phyloP scores from a whole-genome alignment of 2,888 invertebrate species.

The Caenorhabditis sp. region DNA sequence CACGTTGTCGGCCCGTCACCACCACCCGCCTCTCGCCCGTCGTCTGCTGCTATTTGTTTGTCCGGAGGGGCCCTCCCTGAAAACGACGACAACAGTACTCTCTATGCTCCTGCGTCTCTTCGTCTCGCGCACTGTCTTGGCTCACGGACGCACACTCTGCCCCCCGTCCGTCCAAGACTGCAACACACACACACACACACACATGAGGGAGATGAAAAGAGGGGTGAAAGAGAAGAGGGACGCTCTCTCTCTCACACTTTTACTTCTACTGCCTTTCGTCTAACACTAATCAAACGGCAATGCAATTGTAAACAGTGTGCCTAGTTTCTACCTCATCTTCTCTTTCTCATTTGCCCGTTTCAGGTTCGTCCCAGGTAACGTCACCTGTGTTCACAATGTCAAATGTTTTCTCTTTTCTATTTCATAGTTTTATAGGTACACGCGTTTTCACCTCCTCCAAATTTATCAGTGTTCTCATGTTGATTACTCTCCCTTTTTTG shows the following conservation, averaged over 20 bases:
- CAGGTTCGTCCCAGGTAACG: background rate
- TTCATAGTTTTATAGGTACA: too few species aligned
- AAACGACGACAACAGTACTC: slow-evolving; percentile 48
- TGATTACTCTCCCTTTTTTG: too few species aligned
- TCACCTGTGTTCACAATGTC: too few species aligned
- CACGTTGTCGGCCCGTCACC: slow-evolving; percentile 25
- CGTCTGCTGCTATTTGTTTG: slow-evolving; percentile 30
- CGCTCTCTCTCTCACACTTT: background rate
- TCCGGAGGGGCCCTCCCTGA: slow-evolving; percentile 29
- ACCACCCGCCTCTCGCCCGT: background rate
- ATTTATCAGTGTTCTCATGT: too few species aligned
- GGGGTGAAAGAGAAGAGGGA: background rate
- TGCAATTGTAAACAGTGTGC: slow-evolving; percentile 14
- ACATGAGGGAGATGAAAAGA: background rate
- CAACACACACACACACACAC: slow-evolving; percentile 25
- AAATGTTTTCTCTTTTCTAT: too few species aligned
- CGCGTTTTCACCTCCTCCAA: too few species aligned
- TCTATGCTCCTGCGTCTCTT: slow-evolving; percentile 41
- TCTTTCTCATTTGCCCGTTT: slow-evolving; percentile 3
- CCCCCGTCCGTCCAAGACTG: slow-evolving; percentile 7
- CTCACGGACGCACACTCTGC: background rate
- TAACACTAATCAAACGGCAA: slow-evolving; percentile 36
- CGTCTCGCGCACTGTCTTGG: background rate
- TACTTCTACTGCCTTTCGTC: slow-evolving; percentile 15
- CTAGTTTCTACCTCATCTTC: background rate